Percentiles rank a stretch among this genome's conserved stretches.
These are phyloP conservation scores for Hypotaenidia okinawae DNA, from an alignment of 2,797 vertebrate genomes.

Conservation along the genomic window DNA sequence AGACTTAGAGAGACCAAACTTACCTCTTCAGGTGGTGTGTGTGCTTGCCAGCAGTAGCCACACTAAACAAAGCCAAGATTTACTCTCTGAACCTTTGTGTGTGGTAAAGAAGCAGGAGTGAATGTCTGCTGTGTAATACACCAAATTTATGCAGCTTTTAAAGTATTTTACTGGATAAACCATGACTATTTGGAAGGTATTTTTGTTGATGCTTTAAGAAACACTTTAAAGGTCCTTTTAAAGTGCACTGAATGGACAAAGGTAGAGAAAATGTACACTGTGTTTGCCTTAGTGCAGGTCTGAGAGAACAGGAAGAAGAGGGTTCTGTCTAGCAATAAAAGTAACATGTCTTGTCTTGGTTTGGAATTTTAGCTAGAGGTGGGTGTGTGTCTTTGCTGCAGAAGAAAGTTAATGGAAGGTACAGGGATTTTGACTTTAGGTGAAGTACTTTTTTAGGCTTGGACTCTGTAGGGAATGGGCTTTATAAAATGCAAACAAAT, in stretches of 20 bases:
- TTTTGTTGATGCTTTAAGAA: background rate
- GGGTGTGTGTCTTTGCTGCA: background rate
- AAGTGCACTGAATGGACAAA: background rate
- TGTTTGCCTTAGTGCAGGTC: background rate
- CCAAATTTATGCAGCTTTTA: background rate
- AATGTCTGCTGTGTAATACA: background rate
- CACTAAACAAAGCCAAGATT: background rate
- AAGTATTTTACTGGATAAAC: background rate
- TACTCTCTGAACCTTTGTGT: background rate
- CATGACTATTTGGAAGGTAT: background rate
- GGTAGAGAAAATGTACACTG: background rate
- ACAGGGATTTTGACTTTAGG: background rate
- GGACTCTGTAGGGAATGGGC: rapidly evolving
- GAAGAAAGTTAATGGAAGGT: background rate
- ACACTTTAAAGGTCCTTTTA: background rate
- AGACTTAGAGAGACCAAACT: background rate
- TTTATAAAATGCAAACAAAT: background rate
- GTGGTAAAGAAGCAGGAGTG: background rate
- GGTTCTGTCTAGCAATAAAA: background rate
- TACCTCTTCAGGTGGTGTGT: background rate
- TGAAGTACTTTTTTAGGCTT: background rate
- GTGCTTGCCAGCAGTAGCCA: background rate
- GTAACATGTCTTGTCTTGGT: background rate
- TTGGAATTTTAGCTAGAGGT: background rate
- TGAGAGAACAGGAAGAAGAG: background rate